Conservation (phyloP, 2,113 vertebrate genomes). For the Sminthopsis crassicaudata region DNA sequence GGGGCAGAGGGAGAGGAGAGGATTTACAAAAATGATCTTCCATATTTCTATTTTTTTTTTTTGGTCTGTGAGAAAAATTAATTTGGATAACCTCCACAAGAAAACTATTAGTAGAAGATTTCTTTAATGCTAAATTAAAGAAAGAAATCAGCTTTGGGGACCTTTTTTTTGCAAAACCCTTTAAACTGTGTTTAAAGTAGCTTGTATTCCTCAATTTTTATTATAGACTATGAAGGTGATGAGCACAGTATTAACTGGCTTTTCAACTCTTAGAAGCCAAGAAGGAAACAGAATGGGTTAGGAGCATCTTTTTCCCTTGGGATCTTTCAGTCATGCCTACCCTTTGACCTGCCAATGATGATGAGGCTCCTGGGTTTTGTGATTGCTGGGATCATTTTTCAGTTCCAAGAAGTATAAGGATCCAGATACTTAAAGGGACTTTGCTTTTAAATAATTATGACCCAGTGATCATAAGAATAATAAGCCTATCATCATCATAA, state of each 20-base stretch:
- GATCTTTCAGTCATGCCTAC: neutral
- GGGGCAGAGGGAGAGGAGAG: neutral
- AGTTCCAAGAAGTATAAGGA: neutral
- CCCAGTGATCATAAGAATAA: neutral
- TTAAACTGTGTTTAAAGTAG: conserved; percentile 4
- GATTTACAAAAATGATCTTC: neutral
- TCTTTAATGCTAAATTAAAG: conserved; percentile 30
- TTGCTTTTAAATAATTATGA: neutral
- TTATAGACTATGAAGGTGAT: conserved; percentile 22
- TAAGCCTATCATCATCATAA: conserved; percentile 11
- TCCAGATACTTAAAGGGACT: neutral
- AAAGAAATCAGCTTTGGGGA: neutral
- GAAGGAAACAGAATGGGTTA: neutral
- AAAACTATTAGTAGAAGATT: neutral
- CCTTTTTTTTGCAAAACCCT: neutral
- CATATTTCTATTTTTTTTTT: conserved; percentile 4
- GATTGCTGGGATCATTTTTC: neutral
- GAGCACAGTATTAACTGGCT: neutral
- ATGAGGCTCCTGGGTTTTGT: fast-evolving
- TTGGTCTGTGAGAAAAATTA: neutral
- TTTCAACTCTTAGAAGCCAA: neutral
- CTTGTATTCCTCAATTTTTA: neutral
- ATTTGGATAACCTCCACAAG: conserved; percentile 6
- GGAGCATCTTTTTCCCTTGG: neutral
- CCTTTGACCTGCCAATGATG: neutral